Percentiles rank a stretch among this genome's conserved stretches.
Evolutionary conservation across 2,113 vertebrate species (phyloP).

Genomic region (Glaucomys volans): DNA sequence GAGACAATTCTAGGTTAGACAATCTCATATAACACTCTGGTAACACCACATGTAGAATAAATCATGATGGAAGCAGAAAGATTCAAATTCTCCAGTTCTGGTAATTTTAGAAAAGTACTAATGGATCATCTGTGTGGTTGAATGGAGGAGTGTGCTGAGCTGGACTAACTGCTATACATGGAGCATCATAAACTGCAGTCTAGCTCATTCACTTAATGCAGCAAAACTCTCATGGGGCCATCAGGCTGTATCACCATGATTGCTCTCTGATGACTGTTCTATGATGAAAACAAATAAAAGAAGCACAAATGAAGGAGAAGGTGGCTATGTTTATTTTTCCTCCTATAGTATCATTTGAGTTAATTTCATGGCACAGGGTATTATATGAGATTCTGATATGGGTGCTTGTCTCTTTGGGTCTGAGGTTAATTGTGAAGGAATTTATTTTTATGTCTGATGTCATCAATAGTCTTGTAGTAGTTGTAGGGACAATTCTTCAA

Average conservation of each 20-base stretch:
- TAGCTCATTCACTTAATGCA: background rate
- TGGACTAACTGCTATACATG: too few species aligned
- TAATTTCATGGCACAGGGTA: background rate
- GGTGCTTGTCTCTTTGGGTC: background rate
- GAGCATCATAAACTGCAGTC: background rate
- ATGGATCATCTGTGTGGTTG: background rate
- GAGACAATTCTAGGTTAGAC: slow-evolving; percentile 34
- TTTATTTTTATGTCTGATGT: background rate
- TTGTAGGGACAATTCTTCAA: background rate
- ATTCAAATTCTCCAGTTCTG: background rate
- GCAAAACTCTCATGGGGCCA: background rate
- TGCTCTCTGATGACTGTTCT: background rate
- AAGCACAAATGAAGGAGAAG: background rate
- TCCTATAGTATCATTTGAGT: background rate
- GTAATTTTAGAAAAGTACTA: background rate
- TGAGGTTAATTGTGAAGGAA: background rate
- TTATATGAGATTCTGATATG: background rate
- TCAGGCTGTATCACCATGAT: background rate
- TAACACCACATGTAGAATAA: background rate
- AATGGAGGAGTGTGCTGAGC: background rate
- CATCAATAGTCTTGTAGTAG: background rate
- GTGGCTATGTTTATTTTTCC: background rate
- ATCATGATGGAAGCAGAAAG: slow-evolving; percentile 3
- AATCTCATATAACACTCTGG: slow-evolving; percentile 58
- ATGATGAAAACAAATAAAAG: background rate